Evolutionary conservation across 1,140 invertebrate genomes (phyloP).

Genomic region (Sinonovacula constricta): DNA sequence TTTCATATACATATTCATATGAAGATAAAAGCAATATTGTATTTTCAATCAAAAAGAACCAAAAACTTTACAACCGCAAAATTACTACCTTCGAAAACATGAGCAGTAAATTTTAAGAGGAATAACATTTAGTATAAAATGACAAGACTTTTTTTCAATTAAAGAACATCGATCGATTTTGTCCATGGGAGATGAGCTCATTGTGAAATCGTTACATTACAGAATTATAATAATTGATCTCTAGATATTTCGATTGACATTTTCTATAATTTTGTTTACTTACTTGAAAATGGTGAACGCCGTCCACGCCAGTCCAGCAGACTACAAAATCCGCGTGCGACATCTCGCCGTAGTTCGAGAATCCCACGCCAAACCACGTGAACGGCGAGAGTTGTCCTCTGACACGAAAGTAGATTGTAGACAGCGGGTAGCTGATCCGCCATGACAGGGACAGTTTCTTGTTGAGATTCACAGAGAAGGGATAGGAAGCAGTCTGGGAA

Average conservation of each 20-base stretch:
- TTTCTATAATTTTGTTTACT: too few relatives aligned
- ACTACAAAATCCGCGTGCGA: slow-evolving; percentile 91
- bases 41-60: too few relatives aligned
- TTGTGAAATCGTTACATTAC: neutral
- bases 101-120: neutral
- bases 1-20: too few relatives aligned
- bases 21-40: too few relatives aligned
- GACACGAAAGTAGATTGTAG: slow-evolving; percentile 56
- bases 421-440: slow-evolving; percentile 52
- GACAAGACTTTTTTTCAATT: neutral
- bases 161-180: neutral
- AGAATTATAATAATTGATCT: neutral
- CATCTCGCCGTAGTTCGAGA: slow-evolving; percentile 91
- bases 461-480: slow-evolving; percentile 50
- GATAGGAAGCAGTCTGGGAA: too few relatives aligned
- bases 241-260: neutral
- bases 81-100: neutral
- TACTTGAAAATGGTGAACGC: slow-evolving; percentile 85
- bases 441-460: slow-evolving; percentile 50
- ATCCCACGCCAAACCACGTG: slow-evolving; percentile 82
- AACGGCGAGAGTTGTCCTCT: slow-evolving; percentile 16
- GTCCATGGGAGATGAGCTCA: neutral
- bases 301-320: slow-evolving; percentile 86
- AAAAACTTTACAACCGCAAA: too few relatives aligned
- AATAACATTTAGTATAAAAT: neutral